Evolutionary conservation across 1,140 invertebrate genomes (phyloP).

Genomic region (Elysia chlorotica): DNA sequence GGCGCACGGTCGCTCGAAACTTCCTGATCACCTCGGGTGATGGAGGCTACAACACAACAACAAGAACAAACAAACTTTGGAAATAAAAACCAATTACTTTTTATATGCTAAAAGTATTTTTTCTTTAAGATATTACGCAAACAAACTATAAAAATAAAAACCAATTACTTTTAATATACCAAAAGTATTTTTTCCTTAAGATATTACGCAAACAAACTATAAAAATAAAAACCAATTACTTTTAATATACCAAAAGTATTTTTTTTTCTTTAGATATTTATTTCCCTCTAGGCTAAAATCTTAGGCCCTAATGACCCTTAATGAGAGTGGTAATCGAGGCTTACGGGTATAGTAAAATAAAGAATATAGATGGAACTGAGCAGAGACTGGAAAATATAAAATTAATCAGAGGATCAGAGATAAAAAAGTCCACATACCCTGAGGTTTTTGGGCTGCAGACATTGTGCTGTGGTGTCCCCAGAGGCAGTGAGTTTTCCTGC

Average conservation of each 20-base stretch:
- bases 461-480: slow-evolving; percentile 52
- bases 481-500: slow-evolving; percentile 58
- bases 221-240: not conserved
- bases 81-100: too few relatives aligned
- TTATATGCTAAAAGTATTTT: not conserved
- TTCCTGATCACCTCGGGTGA: slow-evolving; percentile 53
- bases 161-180: not conserved
- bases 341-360: too few relatives aligned
- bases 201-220: not conserved
- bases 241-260: too few relatives aligned
- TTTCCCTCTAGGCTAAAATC: too few relatives aligned
- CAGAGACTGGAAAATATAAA: not conserved
- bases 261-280: too few relatives aligned
- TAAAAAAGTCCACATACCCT: slow-evolving; percentile 37
- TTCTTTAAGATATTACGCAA: not conserved
- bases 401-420: not conserved
- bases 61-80: too few relatives aligned
- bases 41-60: slow-evolving; percentile 37
- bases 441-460: slow-evolving; percentile 44
- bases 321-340: too few relatives aligned
- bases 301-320: too few relatives aligned
- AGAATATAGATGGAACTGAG: not conserved
- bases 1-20: slow-evolving; percentile 50
- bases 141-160: not conserved
- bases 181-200: not conserved